phyloP scores from a whole-genome alignment of 2,888 invertebrate genomes.

The Magallana nippona region DNA sequence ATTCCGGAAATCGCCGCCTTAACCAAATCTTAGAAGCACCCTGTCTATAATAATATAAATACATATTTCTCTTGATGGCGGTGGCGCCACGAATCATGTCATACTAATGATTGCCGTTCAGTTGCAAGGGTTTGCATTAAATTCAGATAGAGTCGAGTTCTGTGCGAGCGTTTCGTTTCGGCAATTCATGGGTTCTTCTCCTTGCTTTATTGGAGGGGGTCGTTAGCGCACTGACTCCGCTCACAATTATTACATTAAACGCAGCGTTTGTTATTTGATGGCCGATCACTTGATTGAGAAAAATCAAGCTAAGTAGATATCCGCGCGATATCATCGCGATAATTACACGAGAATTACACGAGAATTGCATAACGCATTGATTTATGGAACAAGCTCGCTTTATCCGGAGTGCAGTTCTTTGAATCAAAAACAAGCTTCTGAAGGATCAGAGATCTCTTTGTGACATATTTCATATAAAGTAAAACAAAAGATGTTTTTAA shows the following conservation, averaged over 20 bases:
- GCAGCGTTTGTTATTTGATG: slow-evolving; percentile 15
- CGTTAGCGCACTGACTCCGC: slow-evolving; percentile 1
- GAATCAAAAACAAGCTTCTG: neutral
- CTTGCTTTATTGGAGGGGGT: neutral
- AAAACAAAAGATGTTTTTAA: slow-evolving; percentile 24
- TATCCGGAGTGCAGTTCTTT: neutral
- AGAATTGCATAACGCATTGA: slow-evolving; percentile 27
- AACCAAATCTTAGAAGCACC: slow-evolving; percentile 22
- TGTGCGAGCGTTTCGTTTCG: neutral
- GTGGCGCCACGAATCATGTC: slow-evolving; percentile 24
- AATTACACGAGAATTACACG: slow-evolving; percentile 26
- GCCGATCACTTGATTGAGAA: slow-evolving; percentile 1
- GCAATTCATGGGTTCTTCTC: too few relatives aligned
- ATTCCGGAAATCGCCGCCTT: slow-evolving; percentile 18
- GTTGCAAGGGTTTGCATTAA: neutral
- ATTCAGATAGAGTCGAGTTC: slow-evolving; percentile 1
- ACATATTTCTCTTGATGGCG: slow-evolving; percentile 24
- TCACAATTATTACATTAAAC: slow-evolving; percentile 19
- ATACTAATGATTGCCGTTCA: neutral
- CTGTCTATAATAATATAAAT: slow-evolving; percentile 23
- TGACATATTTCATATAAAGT: neutral
- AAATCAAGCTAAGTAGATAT: slow-evolving; percentile 12
- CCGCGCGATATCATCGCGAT: slow-evolving; percentile 24
- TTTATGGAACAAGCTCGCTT: slow-evolving; percentile 11
- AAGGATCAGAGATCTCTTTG: neutral